A percentile compares a stretch with the other conserved stretches of the same genome.
These are phyloP conservation scores for Siderastrea siderea DNA, from an alignment of 92 coral and sea anemone genomes.

Conservation along the genomic window DNA sequence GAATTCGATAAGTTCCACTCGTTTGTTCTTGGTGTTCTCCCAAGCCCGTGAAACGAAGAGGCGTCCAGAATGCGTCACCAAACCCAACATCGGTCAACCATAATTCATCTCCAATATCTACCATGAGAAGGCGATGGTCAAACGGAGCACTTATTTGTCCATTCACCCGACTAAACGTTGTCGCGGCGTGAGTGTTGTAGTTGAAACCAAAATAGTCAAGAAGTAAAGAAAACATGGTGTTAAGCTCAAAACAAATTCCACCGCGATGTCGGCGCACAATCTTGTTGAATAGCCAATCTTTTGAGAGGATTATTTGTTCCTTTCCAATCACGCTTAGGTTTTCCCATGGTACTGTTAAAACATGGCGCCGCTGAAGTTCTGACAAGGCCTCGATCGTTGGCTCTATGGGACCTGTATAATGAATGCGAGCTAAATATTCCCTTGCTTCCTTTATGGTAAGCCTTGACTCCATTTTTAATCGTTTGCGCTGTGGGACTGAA, in stretches of 20 bases:
- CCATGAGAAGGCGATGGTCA: slow-evolving; percentile 31
- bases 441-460: neutral
- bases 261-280: slow-evolving; percentile 64
- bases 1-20: slow-evolving; percentile 52
- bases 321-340: slow-evolving; percentile 50
- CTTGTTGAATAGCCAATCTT: slow-evolving; percentile 66
- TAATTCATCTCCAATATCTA: slow-evolving; percentile 9
- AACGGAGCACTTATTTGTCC: neutral
- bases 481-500: too few relatives aligned
- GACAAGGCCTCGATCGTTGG: slow-evolving; percentile 50
- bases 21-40: slow-evolving; percentile 47
- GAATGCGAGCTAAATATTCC: slow-evolving; percentile 64
- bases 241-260: slow-evolving; percentile 71
- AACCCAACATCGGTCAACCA: slow-evolving; percentile 73
- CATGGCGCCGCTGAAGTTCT: slow-evolving; percentile 56
- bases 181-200: slow-evolving; percentile 10
- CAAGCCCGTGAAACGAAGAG: slow-evolving; percentile 47
- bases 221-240: slow-evolving; percentile 53
- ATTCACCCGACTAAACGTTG: slow-evolving; percentile 1
- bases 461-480: neutral
- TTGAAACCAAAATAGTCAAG: slow-evolving; percentile 54
- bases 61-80: slow-evolving; percentile 44
- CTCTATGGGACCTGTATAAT: slow-evolving; percentile 35
- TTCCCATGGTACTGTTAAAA: slow-evolving; percentile 67
- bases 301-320: slow-evolving; percentile 33